phyloP scores from a whole-genome alignment of 1,140 invertebrate species.

The Cydia splendana region DNA sequence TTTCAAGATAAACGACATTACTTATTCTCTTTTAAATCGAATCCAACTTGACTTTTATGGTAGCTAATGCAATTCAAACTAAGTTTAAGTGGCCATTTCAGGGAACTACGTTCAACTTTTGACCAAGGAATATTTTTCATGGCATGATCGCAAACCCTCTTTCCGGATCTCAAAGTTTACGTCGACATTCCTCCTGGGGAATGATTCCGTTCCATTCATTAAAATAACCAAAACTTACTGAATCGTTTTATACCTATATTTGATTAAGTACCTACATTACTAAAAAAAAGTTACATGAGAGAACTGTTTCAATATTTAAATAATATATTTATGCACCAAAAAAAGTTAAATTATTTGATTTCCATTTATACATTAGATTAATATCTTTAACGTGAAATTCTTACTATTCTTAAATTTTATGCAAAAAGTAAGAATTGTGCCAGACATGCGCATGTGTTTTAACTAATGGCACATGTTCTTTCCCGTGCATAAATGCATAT shows the following conservation, averaged over 20 bases:
- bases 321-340: too few relatives aligned
- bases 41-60: conserved; percentile 18
- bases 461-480: background rate
- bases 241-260: too few relatives aligned
- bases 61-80: conserved; percentile 14
- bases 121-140: conserved; percentile 14
- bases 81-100: conserved; percentile 26
- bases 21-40: background rate
- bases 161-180: background rate
- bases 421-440: background rate
- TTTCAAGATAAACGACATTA: background rate
- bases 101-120: conserved; percentile 19
- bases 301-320: too few relatives aligned
- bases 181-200: background rate
- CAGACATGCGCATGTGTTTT: background rate
- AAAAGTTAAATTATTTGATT: too few relatives aligned
- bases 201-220: too few relatives aligned
- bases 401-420: background rate
- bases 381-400: too few relatives aligned
- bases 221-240: too few relatives aligned
- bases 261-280: too few relatives aligned
- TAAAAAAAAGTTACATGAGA: too few relatives aligned
- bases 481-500: conserved; percentile 12
- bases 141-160: background rate
- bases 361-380: too few relatives aligned